A percentile compares a stretch with the other conserved stretches of the same genome.
phyloP scores from a whole-genome alignment of 1,140 invertebrate species.

The Pogonus chalceus region DNA sequence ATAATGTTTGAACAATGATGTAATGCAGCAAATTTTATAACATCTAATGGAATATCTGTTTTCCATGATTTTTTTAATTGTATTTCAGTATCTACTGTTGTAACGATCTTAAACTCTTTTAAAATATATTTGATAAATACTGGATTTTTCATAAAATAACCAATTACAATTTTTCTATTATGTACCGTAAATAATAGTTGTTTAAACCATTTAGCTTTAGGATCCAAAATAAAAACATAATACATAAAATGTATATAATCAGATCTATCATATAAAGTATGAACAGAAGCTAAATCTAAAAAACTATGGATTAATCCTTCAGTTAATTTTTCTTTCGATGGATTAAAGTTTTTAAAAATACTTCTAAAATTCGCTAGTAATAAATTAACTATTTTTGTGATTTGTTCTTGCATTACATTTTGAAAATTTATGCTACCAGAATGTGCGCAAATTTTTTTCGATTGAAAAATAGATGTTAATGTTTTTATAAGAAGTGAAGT shows the following conservation, averaged over 20 bases:
- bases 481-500: not conserved
- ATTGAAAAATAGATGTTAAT: not conserved
- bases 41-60: not conserved
- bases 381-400: conserved; percentile 10
- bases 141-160: conserved; percentile 9
- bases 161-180: conserved; percentile 9
- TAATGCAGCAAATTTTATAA: not conserved
- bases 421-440: conserved; percentile 11
- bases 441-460: not conserved
- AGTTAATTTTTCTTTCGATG: conserved; percentile 12
- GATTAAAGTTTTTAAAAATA: conserved; percentile 11
- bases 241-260: conserved; percentile 4
- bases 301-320: conserved; percentile 12
- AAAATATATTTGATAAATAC: conserved; percentile 11
- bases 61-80: not conserved
- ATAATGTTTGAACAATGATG: conserved; percentile 12
- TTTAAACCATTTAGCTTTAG: conserved; percentile 14
- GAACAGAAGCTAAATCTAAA: conserved; percentile 8
- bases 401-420: not conserved
- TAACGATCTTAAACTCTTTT: conserved; percentile 9
- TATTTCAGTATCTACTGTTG: conserved; percentile 9
- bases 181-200: conserved; percentile 11
- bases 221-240: conserved; percentile 12
- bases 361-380: conserved; percentile 11
- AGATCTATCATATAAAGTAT: not conserved